Base-by-base conservation (phyloP, 2,888 invertebrate genomes). In the Nomada goodeniana region DNA sequence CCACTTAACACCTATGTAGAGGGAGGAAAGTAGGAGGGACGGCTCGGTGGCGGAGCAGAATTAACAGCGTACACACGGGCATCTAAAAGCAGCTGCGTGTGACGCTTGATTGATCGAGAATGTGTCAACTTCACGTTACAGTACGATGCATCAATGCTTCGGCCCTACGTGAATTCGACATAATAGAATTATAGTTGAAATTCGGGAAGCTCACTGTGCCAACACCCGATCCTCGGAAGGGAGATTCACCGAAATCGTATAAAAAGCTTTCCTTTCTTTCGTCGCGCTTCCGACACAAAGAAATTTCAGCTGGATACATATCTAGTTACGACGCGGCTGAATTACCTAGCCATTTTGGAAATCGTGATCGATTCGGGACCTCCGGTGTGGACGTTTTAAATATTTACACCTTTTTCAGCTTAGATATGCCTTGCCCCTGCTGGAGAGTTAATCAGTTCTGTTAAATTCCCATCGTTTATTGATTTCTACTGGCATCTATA, bases 61-160 rank as follows among this genome's bases (percentile, higher is more conserved):
- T 88, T 88, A 88, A 88, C 87, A 79, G 84, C 80, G 59, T 72
- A 82, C 65, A 84, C 76, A 73, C 60, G 67, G 29, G 68, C 80
- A 85, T 83, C 76, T 82, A 83, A 89, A 91, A 89, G 89, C 91
- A 91, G 89, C 92, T 92, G 92, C 83, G 86, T 83, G 70, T 90
- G 93, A 92, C 91, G 90, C 84, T 83, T 92, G 92, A 93, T 92
- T 93, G 93, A 93, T 93, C 88, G 92, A 92, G 92, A 91, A 92
- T 92, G 91, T 91, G 93, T 92, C 93, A 93, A 92, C 92, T 92
- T 91, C 89, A 91, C 90, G 90, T 92, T 92, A 90, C 91, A 91
- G 88, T 89, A 91, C 88, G 90, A 90, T 90, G 90, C 90, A 88
- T 89, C 89, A 88, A 88, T 89, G 89, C 89, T 89, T 90, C 87